phyloP scores from a whole-genome alignment of 2,797 vertebrate genomes.

The Hoplostethus mediterraneus region DNA sequence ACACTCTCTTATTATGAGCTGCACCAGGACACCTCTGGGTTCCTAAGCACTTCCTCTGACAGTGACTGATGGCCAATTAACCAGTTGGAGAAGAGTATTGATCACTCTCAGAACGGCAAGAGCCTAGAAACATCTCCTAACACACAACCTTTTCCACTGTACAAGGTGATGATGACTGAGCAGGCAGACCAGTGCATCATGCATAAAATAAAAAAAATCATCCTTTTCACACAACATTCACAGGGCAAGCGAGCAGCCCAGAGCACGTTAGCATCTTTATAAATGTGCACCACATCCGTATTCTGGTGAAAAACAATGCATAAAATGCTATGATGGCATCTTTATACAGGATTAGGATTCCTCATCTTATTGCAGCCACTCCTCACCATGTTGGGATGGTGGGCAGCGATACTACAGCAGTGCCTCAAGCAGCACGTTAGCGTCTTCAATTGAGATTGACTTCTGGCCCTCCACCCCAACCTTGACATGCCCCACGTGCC shows the following conservation, averaged over 20 bases:
- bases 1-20: constrained; percentile 81
- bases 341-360: not conserved
- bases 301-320: constrained; percentile 20
- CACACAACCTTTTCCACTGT: constrained; percentile 55
- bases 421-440: constrained; percentile 29
- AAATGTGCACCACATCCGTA: not conserved
- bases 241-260: not conserved
- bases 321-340: not conserved
- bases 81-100: constrained; percentile 83
- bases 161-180: constrained; percentile 39
- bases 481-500: constrained; percentile 39
- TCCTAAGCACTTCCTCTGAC: constrained; percentile 80
- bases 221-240: not conserved
- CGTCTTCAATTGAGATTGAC: constrained; percentile 34
- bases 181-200: constrained; percentile 45
- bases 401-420: constrained; percentile 6
- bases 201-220: constrained; percentile 16
- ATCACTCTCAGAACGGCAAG: constrained; percentile 76
- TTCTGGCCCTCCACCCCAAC: constrained; percentile 37
- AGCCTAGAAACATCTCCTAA: constrained; percentile 75
- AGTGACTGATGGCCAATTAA: constrained; percentile 89
- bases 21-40: constrained; percentile 81
- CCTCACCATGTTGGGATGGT: constrained; percentile 1
- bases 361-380: constrained; percentile 3
- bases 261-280: not conserved